Conservation (phyloP, 2,113 vertebrate species). For the Penelope pileata region DNA sequence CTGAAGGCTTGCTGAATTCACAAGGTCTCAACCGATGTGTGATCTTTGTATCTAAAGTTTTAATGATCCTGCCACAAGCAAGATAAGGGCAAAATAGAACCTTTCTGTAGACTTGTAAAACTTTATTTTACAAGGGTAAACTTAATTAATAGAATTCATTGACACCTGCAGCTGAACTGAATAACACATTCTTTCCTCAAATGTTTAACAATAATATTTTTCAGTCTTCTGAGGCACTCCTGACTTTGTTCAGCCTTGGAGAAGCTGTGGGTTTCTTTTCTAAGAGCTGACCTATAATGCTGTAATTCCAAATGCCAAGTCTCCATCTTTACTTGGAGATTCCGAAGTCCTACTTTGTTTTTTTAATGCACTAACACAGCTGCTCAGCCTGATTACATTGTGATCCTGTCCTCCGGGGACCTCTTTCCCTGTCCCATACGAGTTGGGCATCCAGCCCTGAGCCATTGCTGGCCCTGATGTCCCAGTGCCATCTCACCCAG, state of each 20-base stretch:
- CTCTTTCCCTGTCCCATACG: not conserved
- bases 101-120: not conserved
- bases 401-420: no score
- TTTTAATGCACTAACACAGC: not conserved
- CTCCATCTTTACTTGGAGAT: not conserved
- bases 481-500: not conserved
- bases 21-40: not conserved
- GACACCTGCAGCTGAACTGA: not conserved
- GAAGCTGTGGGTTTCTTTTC: not conserved
- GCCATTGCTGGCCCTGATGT: not conserved
- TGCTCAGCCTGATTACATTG: not conserved
- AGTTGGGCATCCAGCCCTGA: not conserved
- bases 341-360: not conserved
- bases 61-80: not conserved
- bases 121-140: constrained; percentile 5
- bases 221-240: not conserved
- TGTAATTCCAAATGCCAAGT: rapidly evolving
- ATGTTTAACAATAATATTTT: not conserved
- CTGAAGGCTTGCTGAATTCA: not conserved
- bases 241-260: not conserved
- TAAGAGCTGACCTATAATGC: not conserved
- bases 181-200: not conserved
- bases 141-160: not conserved
- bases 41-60: not conserved
- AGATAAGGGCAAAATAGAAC: not conserved